A percentile compares a stretch with the other conserved stretches of the same genome.
These are phyloP conservation scores for Apomyelois bistriatella DNA, from an alignment of 2,888 invertebrate species.

Conservation along the genomic window DNA sequence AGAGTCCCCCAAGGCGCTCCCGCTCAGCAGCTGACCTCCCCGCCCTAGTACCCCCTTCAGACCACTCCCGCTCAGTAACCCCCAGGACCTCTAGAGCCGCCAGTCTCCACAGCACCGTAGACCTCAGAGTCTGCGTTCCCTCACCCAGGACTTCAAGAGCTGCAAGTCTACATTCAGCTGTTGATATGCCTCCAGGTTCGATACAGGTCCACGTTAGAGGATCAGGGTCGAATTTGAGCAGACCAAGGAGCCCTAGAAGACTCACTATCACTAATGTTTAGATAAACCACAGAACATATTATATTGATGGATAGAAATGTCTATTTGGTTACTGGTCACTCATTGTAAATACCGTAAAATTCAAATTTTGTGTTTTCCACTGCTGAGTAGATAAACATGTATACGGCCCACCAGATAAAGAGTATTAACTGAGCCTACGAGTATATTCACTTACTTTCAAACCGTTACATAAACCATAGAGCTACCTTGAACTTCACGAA, in stretches of 20 bases:
- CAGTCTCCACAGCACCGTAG: constrained; percentile 68
- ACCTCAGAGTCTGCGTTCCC: constrained; percentile 56
- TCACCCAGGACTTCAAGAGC: constrained; percentile 66
- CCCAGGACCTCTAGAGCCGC: constrained; percentile 67
- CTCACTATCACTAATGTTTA: constrained; percentile 66
- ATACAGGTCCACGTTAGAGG: constrained; percentile 69
- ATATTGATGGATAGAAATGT: constrained; percentile 20
- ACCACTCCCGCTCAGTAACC: constrained; percentile 46
- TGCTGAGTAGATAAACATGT: too few species aligned
- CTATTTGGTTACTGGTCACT: too few species aligned
- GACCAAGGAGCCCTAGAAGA: constrained; percentile 63
- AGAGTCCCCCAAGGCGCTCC: constrained; percentile 86
- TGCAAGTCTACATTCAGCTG: constrained; percentile 63
- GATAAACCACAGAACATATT: constrained; percentile 24
- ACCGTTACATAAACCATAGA: too few species aligned
- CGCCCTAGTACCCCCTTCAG: constrained; percentile 82
- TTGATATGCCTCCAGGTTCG: constrained; percentile 59
- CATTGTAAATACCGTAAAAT: too few species aligned
- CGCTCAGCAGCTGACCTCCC: constrained; percentile 92
- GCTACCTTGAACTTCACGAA: too few species aligned
- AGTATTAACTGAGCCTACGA: too few species aligned
- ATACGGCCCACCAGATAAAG: too few species aligned
- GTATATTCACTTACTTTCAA: too few species aligned
- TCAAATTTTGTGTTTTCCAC: too few species aligned
- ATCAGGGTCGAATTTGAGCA: constrained; percentile 55